Conservation (phyloP, 1,140 invertebrate genomes). For the Aphaenogaster ashmeadi region DNA sequence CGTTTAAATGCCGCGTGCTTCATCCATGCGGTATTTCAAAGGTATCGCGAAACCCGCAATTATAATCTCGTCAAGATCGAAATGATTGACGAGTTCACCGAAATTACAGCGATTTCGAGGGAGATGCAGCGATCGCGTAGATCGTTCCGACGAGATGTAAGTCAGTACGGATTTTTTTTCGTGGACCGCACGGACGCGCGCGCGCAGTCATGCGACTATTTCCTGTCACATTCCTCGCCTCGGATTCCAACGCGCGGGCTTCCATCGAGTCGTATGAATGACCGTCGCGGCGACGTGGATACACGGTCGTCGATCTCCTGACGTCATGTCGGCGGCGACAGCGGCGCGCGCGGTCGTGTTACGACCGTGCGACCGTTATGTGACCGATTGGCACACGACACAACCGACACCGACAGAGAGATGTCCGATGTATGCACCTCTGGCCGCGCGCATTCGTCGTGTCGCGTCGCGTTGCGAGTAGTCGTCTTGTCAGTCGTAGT, state of each 20-base stretch:
- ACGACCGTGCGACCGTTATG: constrained; percentile 85
- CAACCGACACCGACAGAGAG: constrained; percentile 56
- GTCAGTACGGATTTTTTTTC: constrained; percentile 29
- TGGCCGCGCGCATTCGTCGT: constrained; percentile 61
- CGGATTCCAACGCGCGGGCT: constrained; percentile 54
- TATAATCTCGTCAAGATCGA: constrained; percentile 11
- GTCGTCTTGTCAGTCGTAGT: not conserved
- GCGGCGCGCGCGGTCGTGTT: constrained; percentile 79
- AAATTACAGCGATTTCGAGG: not conserved
- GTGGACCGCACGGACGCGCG: not conserved
- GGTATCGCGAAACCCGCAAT: not conserved
- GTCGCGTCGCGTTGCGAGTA: constrained; percentile 45
- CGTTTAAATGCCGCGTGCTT: not conserved
- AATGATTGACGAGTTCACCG: not conserved
- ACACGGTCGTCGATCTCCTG: constrained; percentile 75
- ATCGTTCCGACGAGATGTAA: not conserved
- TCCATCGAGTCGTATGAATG: constrained; percentile 74
- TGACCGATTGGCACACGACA: constrained; percentile 84
- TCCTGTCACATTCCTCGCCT: constrained; percentile 63
- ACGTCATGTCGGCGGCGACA: constrained; percentile 76
- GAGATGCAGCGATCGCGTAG: not conserved
- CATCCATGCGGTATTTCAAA: not conserved
- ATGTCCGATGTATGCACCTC: constrained; percentile 69
- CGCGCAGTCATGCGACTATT: constrained; percentile 56
- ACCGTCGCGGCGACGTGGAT: constrained; percentile 68